Evolutionary conservation across 2,797 vertebrate genomes (phyloP).

Genomic region (Sebastes flavidus): DNA sequence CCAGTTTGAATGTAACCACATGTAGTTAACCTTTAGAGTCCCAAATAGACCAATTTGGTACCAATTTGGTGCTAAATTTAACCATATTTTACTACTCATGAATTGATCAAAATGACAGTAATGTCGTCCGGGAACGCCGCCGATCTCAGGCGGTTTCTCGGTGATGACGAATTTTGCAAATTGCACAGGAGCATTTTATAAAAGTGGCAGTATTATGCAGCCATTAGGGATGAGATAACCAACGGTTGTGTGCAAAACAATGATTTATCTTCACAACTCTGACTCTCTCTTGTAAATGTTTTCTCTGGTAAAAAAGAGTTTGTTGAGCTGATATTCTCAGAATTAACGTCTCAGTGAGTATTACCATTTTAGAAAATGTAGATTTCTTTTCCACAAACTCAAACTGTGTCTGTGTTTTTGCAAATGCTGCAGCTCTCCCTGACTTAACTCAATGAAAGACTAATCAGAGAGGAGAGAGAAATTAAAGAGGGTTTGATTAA

Average conservation of each 20-base stretch:
- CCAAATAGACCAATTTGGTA: too few species aligned
- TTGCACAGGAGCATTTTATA: not conserved
- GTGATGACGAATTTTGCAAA: not conserved
- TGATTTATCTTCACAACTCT: not conserved
- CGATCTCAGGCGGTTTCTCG: not conserved
- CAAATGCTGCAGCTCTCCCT: not conserved
- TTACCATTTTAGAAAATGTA: not conserved
- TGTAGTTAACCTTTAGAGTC: too few species aligned
- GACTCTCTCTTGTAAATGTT: not conserved
- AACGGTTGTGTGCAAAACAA: not conserved
- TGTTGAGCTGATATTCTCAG: not conserved
- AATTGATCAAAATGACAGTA: too few species aligned
- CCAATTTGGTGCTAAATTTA: too few species aligned
- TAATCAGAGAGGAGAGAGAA: constrained; percentile 14
- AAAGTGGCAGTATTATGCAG: not conserved
- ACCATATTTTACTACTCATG: too few species aligned
- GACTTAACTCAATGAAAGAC: not conserved
- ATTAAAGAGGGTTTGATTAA: constrained; percentile 14
- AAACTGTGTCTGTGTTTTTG: constrained; percentile 1
- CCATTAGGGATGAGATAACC: not conserved
- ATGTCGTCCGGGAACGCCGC: too few species aligned
- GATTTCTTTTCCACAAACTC: not conserved
- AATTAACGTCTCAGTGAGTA: not conserved
- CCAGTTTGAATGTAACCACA: not conserved
- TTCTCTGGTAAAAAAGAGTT: not conserved